Base-by-base conservation (phyloP, 2,113 vertebrate genomes). In the Triplophysa dalaica region DNA sequence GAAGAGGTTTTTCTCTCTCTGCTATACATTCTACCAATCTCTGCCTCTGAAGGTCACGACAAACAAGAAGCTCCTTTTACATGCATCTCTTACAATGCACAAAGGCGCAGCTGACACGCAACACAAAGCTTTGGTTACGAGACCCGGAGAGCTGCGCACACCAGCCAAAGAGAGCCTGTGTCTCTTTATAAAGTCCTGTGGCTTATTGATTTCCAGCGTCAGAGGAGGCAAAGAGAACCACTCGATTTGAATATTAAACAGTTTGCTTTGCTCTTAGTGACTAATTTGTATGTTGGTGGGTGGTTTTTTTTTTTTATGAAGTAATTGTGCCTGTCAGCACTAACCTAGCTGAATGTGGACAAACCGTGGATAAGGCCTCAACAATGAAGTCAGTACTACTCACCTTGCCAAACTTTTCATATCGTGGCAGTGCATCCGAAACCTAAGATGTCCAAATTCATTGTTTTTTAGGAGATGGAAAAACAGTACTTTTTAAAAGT, bases 231-330 rank as follows among this genome's bases (percentile, higher is more conserved):
- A 87, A 82, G 70, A 78, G 74, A 80, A 85, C 75, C 1, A 41
- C 81, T 84, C 81, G 69, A 85, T 83, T 77, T 60, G 85, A 85
- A 85, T 88, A 78, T 81, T 72, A 84, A 87, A 84, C 70, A 73
- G 66, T 3, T 21, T 48, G 33, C 58, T 17, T 41, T 43, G 10
- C 26, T 76, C 43, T 17, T 29, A 75, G 10, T 17, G 56, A 78
- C 70, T 66, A 29, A 82, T 87, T 75, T 79, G 77, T 76, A 86
- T 78, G 58, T 81, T 66, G 41, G 73, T 76, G 81, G 80, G 68
- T 68, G 43, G 79, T 68, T 29, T 61, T 84, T 54, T 66, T 83
- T 83, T 75, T 79, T 82, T 80, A 83, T 81, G 61, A 29, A 62
- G 45, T 43, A n/a, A 67, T 56, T 79, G 65, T 77, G 38, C 52